Evolutionary conservation across 2,888 invertebrate species (phyloP).

Genomic region (Petrolisthes manimaculis): DNA sequence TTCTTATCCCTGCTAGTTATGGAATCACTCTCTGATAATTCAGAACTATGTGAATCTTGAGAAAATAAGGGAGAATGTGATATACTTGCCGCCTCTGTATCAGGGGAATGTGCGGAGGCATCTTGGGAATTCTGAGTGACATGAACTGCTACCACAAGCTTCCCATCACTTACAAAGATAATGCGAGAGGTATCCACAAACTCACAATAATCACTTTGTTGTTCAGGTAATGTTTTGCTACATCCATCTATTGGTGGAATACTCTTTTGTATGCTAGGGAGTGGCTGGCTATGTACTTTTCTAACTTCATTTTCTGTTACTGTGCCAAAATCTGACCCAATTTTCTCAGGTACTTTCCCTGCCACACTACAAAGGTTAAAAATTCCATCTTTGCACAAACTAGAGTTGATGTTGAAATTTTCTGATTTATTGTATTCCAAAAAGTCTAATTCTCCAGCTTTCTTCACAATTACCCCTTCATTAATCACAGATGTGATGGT

Average conservation of each 20-base stretch:
- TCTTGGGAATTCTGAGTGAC: background rate
- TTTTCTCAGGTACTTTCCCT: no score
- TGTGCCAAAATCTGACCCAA: no score
- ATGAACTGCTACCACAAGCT: constrained; percentile 20
- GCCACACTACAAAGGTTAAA: no score
- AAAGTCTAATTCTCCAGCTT: no score
- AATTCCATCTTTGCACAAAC: no score
- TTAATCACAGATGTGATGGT: no score
- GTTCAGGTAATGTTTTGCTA: background rate
- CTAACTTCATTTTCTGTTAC: background rate
- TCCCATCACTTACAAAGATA: constrained; percentile 39
- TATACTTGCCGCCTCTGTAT: background rate
- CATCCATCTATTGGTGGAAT: background rate
- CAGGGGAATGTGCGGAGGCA: background rate
- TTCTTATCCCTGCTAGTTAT: no score
- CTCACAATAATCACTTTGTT: constrained; percentile 1
- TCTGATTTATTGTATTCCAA: no score
- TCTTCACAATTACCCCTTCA: no score
- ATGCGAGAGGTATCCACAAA: constrained; percentile 25
- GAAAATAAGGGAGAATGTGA: background rate
- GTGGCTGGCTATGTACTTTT: background rate
- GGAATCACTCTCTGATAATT: background rate
- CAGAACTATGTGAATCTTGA: background rate
- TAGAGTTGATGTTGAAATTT: no score
- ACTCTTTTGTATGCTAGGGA: background rate